Conservation (phyloP, 2,797 vertebrate species). For the Anguilla megastoma region DNA sequence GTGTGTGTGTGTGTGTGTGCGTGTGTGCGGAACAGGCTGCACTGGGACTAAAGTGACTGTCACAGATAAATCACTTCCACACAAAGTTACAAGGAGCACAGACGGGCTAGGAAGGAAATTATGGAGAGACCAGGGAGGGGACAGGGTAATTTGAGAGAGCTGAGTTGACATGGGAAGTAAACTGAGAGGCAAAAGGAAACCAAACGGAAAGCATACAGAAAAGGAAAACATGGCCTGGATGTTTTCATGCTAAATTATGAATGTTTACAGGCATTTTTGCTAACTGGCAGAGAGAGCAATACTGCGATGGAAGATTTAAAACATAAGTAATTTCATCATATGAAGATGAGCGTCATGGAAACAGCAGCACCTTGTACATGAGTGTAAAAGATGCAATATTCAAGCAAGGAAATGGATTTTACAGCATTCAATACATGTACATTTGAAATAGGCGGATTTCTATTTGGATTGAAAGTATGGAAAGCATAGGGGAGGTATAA, state of each 20-base stretch:
- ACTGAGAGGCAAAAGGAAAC: not conserved
- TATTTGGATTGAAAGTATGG: conserved; percentile 36
- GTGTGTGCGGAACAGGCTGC: conserved; percentile 65
- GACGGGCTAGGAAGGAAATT: conserved; percentile 44
- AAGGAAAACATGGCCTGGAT: conserved; percentile 35
- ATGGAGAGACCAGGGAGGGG: conserved; percentile 42
- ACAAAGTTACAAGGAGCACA: conserved; percentile 59
- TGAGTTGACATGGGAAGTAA: conserved; percentile 7
- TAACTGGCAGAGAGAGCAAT: not conserved
- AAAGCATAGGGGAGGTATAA: conserved; percentile 62
- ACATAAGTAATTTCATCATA: not conserved
- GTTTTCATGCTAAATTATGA: conserved; percentile 28
- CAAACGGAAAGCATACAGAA: conserved; percentile 25
- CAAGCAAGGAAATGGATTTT: conserved; percentile 35
- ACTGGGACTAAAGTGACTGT: conserved; percentile 72
- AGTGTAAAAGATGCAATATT: conserved; percentile 21
- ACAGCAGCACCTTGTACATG: not conserved
- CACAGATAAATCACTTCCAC: conserved; percentile 85
- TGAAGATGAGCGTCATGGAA: not conserved
- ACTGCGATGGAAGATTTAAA: not conserved
- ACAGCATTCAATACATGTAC: conserved; percentile 17
- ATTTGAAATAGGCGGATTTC: conserved; percentile 32
- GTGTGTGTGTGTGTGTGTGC: conserved; percentile 49
- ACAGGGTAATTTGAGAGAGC: not conserved
- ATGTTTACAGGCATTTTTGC: not conserved